These are phyloP conservation scores for Platyura marginata DNA, from an alignment of 1,140 invertebrate species.

Conservation along the genomic window DNA sequence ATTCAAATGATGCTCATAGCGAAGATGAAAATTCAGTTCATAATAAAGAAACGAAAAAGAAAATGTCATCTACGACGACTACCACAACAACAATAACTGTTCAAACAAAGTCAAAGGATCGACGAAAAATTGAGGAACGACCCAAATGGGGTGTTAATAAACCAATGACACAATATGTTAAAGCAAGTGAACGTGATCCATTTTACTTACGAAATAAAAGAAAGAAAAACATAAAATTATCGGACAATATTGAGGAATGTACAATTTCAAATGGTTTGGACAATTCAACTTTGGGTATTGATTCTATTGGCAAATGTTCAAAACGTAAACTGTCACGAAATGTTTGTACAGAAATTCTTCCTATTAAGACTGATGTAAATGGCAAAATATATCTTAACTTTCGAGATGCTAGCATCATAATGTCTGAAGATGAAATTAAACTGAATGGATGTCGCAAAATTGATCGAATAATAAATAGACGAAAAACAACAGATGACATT, in stretches of 20 bases:
- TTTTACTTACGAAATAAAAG: conserved; percentile 27
- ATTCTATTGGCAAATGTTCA: neutral
- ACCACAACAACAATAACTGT: conserved; percentile 22
- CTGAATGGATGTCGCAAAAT: conserved; percentile 22
- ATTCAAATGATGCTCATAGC: too few relatives aligned
- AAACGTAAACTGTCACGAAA: conserved; percentile 13
- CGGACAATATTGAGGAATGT: neutral
- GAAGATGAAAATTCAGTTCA: neutral
- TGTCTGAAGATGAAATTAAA: conserved; percentile 24
- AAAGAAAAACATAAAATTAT: conserved; percentile 11
- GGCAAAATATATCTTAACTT: conserved; percentile 22
- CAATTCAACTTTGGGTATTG: neutral
- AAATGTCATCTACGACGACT: conserved; percentile 18
- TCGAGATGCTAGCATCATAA: conserved; percentile 19
- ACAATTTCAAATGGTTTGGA: neutral
- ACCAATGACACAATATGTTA: conserved; percentile 42
- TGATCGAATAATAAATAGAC: conserved; percentile 16
- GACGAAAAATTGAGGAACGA: conserved; percentile 26
- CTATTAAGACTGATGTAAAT: conserved; percentile 23
- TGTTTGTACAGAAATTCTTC: conserved; percentile 22
- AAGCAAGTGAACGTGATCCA: conserved; percentile 50
- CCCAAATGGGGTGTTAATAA: conserved; percentile 43
- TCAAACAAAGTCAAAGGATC: conserved; percentile 19
- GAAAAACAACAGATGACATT: conserved; percentile 1
- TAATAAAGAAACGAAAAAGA: conserved; percentile 2